A percentile compares a stretch with the other conserved stretches of the same genome.
phyloP scores from a whole-genome alignment of 2,888 invertebrate genomes.

The Theodoxus fluviatilis region DNA sequence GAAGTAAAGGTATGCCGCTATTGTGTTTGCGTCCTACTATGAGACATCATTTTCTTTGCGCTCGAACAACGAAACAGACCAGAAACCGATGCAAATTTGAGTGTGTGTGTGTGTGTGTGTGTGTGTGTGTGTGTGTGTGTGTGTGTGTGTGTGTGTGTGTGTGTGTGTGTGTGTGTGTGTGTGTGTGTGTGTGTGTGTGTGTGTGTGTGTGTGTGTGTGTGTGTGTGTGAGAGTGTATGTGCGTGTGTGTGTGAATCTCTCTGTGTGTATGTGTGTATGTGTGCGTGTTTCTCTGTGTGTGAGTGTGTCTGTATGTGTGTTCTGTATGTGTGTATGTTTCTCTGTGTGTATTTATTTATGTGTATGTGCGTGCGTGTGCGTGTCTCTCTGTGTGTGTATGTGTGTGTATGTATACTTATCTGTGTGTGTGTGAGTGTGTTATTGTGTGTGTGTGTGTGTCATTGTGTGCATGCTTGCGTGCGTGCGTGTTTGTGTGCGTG shows the following conservation, averaged over 20 bases:
- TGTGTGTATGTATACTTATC: not conserved
- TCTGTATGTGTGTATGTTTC: slow-evolving; percentile 2
- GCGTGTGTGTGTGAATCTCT: not conserved
- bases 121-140: too few relatives aligned
- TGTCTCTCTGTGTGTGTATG: slow-evolving; percentile 13
- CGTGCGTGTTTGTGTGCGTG: not conserved
- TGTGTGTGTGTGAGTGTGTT: not conserved
- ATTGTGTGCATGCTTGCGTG: slow-evolving; percentile 19
- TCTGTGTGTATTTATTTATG: slow-evolving; percentile 1
- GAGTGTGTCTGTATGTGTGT: not conserved
- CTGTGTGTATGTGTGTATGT: not conserved
- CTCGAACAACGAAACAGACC: too few relatives aligned
- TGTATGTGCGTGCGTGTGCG: slow-evolving; percentile 21
- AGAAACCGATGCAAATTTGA: too few relatives aligned
- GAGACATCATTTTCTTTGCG: too few relatives aligned
- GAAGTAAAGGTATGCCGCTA: too few relatives aligned
- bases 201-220: slow-evolving; percentile 15
- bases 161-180: not conserved
- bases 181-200: slow-evolving; percentile 24
- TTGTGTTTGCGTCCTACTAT: too few relatives aligned
- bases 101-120: too few relatives aligned
- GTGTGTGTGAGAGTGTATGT: not conserved
- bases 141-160: slow-evolving; percentile 11
- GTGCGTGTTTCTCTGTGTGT: slow-evolving; percentile 15
- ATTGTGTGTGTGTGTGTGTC: slow-evolving; percentile 17